These are phyloP conservation scores for Drosophila niveifrons DNA, from an alignment of 2,888 invertebrate genomes.

Conservation along the genomic window DNA sequence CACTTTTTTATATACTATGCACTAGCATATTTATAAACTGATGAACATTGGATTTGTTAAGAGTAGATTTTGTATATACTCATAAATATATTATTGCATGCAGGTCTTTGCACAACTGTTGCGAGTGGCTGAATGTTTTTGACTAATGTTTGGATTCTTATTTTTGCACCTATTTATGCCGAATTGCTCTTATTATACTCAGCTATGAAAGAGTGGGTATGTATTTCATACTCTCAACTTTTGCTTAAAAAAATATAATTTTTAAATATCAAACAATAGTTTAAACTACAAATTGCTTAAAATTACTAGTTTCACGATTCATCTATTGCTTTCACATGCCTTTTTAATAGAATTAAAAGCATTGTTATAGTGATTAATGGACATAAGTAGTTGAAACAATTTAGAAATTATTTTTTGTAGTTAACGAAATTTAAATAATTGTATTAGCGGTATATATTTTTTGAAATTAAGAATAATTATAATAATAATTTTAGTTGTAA, in stretches of 20 bases:
- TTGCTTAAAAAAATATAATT: constrained; percentile 2
- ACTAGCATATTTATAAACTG: neutral
- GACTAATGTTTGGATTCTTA: constrained; percentile 49
- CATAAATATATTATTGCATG: neutral
- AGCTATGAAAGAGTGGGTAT: neutral
- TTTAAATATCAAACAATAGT: neutral
- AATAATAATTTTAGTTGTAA: too few species aligned
- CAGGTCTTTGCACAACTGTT: constrained; percentile 43
- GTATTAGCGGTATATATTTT: too few species aligned
- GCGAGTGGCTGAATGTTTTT: constrained; percentile 35
- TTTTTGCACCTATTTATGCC: constrained; percentile 10
- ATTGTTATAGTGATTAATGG: too few species aligned
- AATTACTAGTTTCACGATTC: too few species aligned
- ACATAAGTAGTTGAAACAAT: too few species aligned
- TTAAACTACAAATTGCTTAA: too few species aligned
- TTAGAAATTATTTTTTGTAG: too few species aligned
- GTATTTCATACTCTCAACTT: constrained; percentile 3
- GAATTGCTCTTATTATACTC: constrained; percentile 13
- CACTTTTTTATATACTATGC: neutral
- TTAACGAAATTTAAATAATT: too few species aligned
- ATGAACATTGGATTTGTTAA: neutral
- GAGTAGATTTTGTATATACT: neutral
- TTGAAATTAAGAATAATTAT: too few species aligned
- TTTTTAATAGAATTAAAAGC: too few species aligned
- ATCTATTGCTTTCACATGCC: too few species aligned